A percentile compares a stretch with the other conserved stretches of the same genome.
phyloP scores from a whole-genome alignment of 2,888 invertebrate genomes.

The Tipula unca region DNA sequence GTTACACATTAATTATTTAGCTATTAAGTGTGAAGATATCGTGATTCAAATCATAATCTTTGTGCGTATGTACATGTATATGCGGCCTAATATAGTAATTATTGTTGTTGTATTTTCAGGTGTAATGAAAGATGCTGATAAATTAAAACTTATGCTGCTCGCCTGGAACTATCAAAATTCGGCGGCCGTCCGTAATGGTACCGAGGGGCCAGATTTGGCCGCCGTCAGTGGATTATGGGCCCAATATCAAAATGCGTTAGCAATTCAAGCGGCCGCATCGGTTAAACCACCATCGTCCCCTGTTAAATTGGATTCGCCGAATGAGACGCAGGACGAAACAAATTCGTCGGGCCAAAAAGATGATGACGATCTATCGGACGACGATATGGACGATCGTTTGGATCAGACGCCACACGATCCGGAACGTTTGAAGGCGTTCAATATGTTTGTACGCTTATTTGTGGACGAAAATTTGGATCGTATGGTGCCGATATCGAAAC shows the following conservation, averaged over 20 bases:
- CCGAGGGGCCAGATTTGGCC: conserved; percentile 37
- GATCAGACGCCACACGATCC: conserved; percentile 85
- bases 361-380: conserved; percentile 71
- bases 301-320: conserved; percentile 47
- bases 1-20: not conserved
- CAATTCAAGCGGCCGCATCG: conserved; percentile 53
- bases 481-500: conserved; percentile 94
- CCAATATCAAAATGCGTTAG: conserved; percentile 71
- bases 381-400: conserved; percentile 85
- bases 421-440: conserved; percentile 90
- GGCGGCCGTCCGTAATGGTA: conserved; percentile 51
- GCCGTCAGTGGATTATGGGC: conserved; percentile 75
- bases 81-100: not conserved
- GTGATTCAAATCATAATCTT: not conserved
- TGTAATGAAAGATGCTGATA: conserved; percentile 71
- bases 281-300: conserved; percentile 46
- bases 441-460: conserved; percentile 95
- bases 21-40: not conserved
- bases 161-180: conserved; percentile 84
- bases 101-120: conserved; percentile 35
- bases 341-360: conserved; percentile 85
- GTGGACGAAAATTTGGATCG: conserved; percentile 95
- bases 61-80: too few species aligned
- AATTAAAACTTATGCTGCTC: conserved; percentile 79
- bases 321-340: conserved; percentile 66